These are phyloP conservation scores for Pseudococcus viburni DNA, from an alignment of 2,888 invertebrate species.

Conservation along the genomic window DNA sequence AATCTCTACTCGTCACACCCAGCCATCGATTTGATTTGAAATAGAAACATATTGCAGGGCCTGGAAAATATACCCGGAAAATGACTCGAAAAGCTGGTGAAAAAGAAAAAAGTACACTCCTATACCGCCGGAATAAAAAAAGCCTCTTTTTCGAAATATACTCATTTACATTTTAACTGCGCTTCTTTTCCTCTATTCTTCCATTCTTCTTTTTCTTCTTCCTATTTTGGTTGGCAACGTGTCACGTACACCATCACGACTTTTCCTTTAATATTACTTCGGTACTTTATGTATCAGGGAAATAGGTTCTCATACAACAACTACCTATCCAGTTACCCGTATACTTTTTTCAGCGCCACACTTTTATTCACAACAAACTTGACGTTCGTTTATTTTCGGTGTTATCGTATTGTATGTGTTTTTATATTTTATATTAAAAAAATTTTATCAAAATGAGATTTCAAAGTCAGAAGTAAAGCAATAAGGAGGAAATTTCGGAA, in stretches of 20 bases:
- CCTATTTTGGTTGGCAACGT: slow-evolving; percentile 63
- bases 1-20: neutral
- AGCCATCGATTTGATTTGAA: neutral
- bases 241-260: slow-evolving; percentile 65
- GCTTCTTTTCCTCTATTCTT: slow-evolving; percentile 58
- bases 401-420: slow-evolving; percentile 26
- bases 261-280: slow-evolving; percentile 63
- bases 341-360: slow-evolving; percentile 49
- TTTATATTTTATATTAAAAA: neutral
- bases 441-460: neutral
- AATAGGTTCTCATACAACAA: slow-evolving; percentile 60
- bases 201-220: slow-evolving; percentile 61
- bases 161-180: slow-evolving; percentile 66
- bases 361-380: slow-evolving; percentile 40
- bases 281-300: slow-evolving; percentile 52
- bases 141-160: slow-evolving; percentile 51
- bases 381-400: slow-evolving; percentile 57
- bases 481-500: no score
- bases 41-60: neutral
- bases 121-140: slow-evolving; percentile 58
- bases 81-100: neutral
- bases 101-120: slow-evolving; percentile 60
- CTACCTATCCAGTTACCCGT: slow-evolving; percentile 48
- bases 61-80: neutral
- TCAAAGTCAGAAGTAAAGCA: neutral